Percentiles rank a stretch among this genome's conserved stretches.
Conservation (phyloP, 1,140 invertebrate genomes). For the Diorhabda elongata region DNA sequence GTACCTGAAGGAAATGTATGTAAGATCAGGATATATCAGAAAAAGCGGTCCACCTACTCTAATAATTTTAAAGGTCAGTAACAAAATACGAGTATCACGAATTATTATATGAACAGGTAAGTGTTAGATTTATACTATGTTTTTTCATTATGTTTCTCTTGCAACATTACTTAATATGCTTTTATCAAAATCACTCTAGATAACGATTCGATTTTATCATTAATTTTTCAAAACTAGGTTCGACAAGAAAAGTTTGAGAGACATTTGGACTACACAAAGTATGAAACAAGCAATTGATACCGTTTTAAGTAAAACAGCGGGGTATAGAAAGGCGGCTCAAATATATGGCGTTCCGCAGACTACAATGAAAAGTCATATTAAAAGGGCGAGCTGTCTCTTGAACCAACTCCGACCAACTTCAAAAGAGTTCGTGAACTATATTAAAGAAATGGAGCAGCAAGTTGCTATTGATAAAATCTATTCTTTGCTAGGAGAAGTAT, state of each 20-base stretch:
- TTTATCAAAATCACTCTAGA: too few species aligned
- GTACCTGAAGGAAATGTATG: conserved; percentile 32
- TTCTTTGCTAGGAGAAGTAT: conserved; percentile 7
- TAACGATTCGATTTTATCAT: too few species aligned
- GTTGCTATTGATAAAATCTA: neutral
- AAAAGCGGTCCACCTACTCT: too few species aligned
- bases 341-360: neutral
- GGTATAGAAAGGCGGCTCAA: neutral
- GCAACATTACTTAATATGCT: too few species aligned
- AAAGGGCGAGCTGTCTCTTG: neutral
- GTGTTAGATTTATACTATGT: too few species aligned
- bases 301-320: neutral
- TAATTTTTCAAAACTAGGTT: too few species aligned
- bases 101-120: too few species aligned
- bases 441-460: conserved; percentile 4
- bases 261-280: conserved; percentile 1
- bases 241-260: conserved; percentile 2
- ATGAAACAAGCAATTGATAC: conserved; percentile 6
- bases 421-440: neutral
- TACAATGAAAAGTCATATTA: neutral
- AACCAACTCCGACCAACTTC: neutral
- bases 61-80: neutral
- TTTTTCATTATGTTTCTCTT: too few species aligned
- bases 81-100: neutral
- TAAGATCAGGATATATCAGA: too few species aligned